A percentile compares a stretch with the other conserved stretches of the same genome.
Evolutionary conservation across 2,888 invertebrate species (phyloP).

Genomic region (Brachyopa scutellaris): DNA sequence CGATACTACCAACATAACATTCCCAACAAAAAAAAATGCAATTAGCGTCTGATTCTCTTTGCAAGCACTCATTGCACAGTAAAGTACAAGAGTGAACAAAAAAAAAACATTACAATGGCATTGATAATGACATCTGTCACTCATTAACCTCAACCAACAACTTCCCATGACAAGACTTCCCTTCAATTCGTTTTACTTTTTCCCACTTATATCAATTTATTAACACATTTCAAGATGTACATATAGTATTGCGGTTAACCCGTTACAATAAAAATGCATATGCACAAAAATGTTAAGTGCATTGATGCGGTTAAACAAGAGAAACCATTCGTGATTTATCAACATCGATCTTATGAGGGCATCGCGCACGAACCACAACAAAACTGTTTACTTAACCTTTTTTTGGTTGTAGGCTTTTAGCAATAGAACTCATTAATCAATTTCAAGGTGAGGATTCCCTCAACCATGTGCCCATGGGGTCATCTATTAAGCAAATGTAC

Average conservation of each 20-base stretch:
- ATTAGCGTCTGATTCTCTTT: background rate
- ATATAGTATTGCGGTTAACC: background rate
- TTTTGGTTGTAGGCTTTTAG: background rate
- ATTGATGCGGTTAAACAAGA: constrained; percentile 12
- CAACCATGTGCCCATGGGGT: background rate
- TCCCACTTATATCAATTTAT: background rate
- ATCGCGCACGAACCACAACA: constrained; percentile 1
- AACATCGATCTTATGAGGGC: constrained; percentile 25
- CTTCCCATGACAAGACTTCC: background rate
- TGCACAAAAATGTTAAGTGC: background rate
- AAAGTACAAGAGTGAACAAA: no score
- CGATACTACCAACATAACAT: background rate
- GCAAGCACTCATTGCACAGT: background rate
- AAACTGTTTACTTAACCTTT: constrained; percentile 26
- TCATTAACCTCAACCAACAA: background rate
- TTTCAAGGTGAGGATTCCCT: background rate
- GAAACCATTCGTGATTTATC: constrained; percentile 17
- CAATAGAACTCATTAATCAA: constrained; percentile 11
- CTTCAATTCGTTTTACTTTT: background rate
- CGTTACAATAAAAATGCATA: background rate
- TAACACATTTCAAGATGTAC: background rate
- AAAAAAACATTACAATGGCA: no score
- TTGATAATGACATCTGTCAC: constrained; percentile 9
- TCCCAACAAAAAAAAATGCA: background rate
- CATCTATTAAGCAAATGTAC: background rate